These are phyloP conservation scores for Chamaea fasciata DNA, from an alignment of 2,113 vertebrate species.

Conservation along the genomic window DNA sequence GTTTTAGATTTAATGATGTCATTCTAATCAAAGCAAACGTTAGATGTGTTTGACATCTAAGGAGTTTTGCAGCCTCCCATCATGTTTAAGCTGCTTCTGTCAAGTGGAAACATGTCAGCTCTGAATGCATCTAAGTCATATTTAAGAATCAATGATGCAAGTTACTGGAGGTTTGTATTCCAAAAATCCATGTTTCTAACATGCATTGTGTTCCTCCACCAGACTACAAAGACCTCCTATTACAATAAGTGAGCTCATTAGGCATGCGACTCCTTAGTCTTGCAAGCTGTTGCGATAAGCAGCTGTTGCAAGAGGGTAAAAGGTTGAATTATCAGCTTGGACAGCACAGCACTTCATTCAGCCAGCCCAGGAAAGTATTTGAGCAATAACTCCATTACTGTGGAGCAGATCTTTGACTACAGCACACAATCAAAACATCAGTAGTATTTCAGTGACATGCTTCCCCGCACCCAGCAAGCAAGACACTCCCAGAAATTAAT, in stretches of 20 bases:
- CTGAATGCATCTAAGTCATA: background rate
- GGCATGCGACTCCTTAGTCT: conserved; percentile 54
- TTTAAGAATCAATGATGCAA: conserved; percentile 8
- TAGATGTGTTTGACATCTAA: background rate
- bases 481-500: conserved; percentile 45
- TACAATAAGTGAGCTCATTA: conserved; percentile 64
- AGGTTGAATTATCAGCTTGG: conserved; percentile 64
- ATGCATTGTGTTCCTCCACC: background rate
- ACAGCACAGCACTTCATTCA: conserved; percentile 33
- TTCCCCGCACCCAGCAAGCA: conserved; percentile 37
- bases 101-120: background rate
- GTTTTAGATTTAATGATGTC: conserved; percentile 12
- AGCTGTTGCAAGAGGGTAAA: conserved; percentile 73
- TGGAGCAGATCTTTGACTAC: background rate
- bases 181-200: background rate
- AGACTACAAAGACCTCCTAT: conserved; percentile 51
- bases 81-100: background rate
- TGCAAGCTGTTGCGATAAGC: conserved; percentile 76
- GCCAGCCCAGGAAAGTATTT: background rate
- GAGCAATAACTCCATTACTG: background rate
- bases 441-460: background rate
- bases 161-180: background rate
- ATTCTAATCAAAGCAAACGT: background rate
- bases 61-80: background rate
- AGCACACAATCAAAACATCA: background rate